phyloP scores from a whole-genome alignment of 2,888 invertebrate genomes.

The Cheilosia scutellata region DNA sequence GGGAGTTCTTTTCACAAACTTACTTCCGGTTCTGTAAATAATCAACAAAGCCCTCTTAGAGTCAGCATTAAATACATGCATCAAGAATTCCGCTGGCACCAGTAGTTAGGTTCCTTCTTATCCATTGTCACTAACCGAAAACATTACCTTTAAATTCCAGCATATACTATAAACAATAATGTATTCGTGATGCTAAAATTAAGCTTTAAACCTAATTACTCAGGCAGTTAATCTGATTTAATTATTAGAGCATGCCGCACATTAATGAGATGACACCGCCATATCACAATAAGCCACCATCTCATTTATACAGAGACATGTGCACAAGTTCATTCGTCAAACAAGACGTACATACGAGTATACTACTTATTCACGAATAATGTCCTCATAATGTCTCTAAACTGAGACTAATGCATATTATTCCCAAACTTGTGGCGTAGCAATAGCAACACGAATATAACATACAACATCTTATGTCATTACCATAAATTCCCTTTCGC shows the following conservation, averaged over 20 bases:
- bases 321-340: conserved; percentile 42
- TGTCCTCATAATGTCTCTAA: conserved; percentile 42
- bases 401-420: conserved; percentile 26
- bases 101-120: too few species aligned
- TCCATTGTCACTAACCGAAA: too few species aligned
- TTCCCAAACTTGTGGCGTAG: neutral
- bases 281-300: neutral
- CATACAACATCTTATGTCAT: conserved; percentile 43
- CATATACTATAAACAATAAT: neutral
- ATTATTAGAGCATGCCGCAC: conserved; percentile 41
- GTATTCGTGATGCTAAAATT: conserved; percentile 1
- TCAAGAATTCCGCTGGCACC: too few species aligned
- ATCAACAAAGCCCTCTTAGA: too few species aligned
- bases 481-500: conserved; percentile 36
- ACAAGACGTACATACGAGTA: conserved; percentile 15
- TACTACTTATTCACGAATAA: conserved; percentile 44
- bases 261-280: conserved; percentile 41
- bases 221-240: conserved; percentile 58
- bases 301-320: conserved; percentile 3
- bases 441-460: conserved; percentile 7
- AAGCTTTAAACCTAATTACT: conserved; percentile 47
- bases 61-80: too few species aligned
- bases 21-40: too few species aligned
- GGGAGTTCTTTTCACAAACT: too few species aligned
- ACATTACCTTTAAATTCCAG: too few species aligned